phyloP scores from a whole-genome alignment of 1,140 invertebrate genomes.

The Nasonia longicornis region DNA sequence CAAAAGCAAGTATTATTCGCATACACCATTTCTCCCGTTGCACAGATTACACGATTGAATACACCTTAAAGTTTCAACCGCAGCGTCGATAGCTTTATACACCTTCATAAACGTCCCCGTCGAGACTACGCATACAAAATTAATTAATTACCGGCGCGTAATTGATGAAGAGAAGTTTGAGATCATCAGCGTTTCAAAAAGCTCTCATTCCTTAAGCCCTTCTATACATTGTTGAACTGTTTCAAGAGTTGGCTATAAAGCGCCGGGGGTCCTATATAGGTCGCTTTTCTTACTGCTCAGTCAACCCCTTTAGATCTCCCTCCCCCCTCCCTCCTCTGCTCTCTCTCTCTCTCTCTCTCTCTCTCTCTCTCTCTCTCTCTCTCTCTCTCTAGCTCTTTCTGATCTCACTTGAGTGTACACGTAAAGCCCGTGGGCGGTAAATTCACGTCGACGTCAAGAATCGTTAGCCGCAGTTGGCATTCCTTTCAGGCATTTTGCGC shows the following conservation, averaged over 20 bases:
- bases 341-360: neutral
- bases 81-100: no score
- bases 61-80: no score
- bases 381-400: neutral
- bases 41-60: no score
- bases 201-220: neutral
- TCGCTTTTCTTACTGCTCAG: neutral
- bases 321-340: neutral
- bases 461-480: neutral
- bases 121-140: neutral
- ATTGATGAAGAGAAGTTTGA: neutral
- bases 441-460: conserved; percentile 2
- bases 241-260: neutral
- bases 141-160: neutral
- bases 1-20: no score
- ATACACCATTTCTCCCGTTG: no score
- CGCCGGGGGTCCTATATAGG: no score
- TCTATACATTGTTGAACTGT: neutral
- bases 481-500: neutral
- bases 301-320: neutral
- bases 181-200: neutral
- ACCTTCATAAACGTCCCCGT: neutral
- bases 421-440: neutral
- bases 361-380: no score
- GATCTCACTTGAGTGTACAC: conserved; percentile 4